phyloP scores from a whole-genome alignment of 2,888 invertebrate genomes.

The Metellina segmentata region DNA sequence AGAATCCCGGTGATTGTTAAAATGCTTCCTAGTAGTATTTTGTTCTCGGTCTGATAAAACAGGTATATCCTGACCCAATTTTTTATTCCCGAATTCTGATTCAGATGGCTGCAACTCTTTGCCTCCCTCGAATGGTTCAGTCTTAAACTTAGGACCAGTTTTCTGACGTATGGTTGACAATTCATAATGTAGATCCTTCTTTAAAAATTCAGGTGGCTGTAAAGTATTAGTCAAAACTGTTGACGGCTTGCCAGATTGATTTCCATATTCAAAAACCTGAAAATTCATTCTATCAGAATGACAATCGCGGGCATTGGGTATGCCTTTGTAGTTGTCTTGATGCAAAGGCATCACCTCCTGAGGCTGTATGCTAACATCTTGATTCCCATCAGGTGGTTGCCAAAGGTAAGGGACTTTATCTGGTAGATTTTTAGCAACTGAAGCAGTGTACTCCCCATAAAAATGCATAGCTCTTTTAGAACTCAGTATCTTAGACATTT shows the following conservation, averaged over 20 bases:
- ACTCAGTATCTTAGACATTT: slow-evolving; percentile 61
- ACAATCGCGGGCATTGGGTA: neutral
- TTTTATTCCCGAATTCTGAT: neutral
- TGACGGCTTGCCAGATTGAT: slow-evolving; percentile 9
- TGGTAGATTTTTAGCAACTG: neutral
- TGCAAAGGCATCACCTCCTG: neutral
- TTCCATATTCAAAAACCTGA: slow-evolving; percentile 36
- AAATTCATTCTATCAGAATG: neutral
- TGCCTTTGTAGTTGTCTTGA: neutral
- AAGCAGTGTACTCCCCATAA: neutral
- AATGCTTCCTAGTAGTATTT: neutral
- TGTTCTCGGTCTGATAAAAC: neutral
- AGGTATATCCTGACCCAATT: neutral
- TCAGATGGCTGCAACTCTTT: neutral
- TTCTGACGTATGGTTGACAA: too few species aligned
- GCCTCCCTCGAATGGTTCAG: neutral
- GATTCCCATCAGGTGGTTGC: slow-evolving; percentile 40
- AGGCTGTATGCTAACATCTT: neutral
- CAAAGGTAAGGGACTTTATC: slow-evolving; percentile 53
- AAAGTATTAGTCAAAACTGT: neutral
- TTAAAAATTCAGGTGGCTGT: neutral
- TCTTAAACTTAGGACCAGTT: too few species aligned
- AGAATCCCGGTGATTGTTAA: neutral
- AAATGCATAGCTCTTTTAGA: slow-evolving; percentile 35
- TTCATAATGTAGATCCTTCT: too few species aligned